Evolutionary conservation across 2,797 vertebrate species (phyloP).

Genomic region (Hyperoplus immaculatus): DNA sequence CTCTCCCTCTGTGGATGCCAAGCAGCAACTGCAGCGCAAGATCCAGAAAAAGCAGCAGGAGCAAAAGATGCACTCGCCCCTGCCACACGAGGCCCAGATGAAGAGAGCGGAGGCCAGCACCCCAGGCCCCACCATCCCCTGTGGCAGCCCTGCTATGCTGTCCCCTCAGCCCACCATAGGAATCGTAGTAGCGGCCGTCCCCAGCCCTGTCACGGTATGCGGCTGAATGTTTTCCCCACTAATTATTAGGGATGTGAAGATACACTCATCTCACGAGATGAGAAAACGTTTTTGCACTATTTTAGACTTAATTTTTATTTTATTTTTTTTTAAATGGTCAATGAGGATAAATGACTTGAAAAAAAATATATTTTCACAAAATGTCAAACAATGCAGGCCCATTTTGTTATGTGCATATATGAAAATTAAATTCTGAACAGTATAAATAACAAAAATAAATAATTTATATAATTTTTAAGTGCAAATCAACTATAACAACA

Average conservation of each 20-base stretch:
- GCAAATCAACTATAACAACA: too few relatives aligned
- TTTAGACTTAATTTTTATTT: too few relatives aligned
- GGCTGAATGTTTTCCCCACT: neutral
- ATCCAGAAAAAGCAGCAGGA: constrained; percentile 99
- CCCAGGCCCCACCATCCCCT: constrained; percentile 89
- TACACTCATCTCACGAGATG: too few relatives aligned
- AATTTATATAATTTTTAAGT: too few relatives aligned
- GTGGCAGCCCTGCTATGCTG: constrained; percentile 94
- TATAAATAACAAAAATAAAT: too few relatives aligned
- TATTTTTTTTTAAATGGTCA: too few relatives aligned
- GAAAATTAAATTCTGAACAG: too few relatives aligned
- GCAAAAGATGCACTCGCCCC: constrained; percentile 96
- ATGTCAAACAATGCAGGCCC: too few relatives aligned
- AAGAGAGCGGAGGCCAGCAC: constrained; percentile 90
- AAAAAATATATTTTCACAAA: too few relatives aligned
- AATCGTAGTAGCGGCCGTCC: constrained; percentile 96
- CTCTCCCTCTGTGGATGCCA: constrained; percentile 95
- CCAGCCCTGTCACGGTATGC: constrained; percentile 96
- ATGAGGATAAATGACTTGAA: too few relatives aligned
- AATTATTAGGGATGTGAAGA: neutral
- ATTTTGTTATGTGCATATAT: too few relatives aligned
- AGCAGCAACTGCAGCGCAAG: constrained; percentile 98
- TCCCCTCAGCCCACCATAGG: constrained; percentile 98
- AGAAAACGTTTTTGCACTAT: too few relatives aligned
- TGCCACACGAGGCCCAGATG: constrained; percentile 90